These are phyloP conservation scores for Protomyctophum bolini DNA, from an alignment of 2,113 vertebrate species.

Conservation along the genomic window DNA sequence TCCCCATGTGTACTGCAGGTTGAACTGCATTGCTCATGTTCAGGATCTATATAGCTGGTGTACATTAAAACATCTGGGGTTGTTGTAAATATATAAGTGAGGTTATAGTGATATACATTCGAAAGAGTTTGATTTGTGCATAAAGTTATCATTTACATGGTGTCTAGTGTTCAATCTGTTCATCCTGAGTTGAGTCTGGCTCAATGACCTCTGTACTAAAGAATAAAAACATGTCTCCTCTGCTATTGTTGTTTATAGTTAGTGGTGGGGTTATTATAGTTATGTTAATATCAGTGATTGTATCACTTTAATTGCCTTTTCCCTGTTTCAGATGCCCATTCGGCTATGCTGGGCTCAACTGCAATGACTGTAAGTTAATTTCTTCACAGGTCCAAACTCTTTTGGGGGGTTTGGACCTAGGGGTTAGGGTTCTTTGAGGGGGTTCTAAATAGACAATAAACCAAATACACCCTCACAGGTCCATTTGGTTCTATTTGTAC, in stretches of 20 bases:
- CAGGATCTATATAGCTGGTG: too few relatives aligned
- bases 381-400: not conserved
- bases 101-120: not conserved
- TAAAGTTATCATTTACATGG: too few relatives aligned
- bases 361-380: slow-evolving; percentile 75
- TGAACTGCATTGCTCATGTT: slow-evolving; percentile 1
- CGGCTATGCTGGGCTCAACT: slow-evolving; percentile 79
- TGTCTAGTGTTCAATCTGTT: too few relatives aligned
- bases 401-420: too few relatives aligned
- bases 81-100: not conserved
- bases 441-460: not conserved
- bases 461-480: not conserved
- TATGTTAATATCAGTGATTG: not conserved
- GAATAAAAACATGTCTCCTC: too few relatives aligned
- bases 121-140: not conserved
- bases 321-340: slow-evolving; percentile 72
- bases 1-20: slow-evolving; percentile 41
- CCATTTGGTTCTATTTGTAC: not conserved
- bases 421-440: too few relatives aligned
- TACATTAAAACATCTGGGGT: too few relatives aligned
- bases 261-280: too few relatives aligned
- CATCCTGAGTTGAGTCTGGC: too few relatives aligned
- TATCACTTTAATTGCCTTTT: not conserved
- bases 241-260: too few relatives aligned
- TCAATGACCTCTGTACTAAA: too few relatives aligned